These are phyloP conservation scores for Hesperophylax magnus DNA, from an alignment of 1,140 invertebrate genomes.

Conservation along the genomic window DNA sequence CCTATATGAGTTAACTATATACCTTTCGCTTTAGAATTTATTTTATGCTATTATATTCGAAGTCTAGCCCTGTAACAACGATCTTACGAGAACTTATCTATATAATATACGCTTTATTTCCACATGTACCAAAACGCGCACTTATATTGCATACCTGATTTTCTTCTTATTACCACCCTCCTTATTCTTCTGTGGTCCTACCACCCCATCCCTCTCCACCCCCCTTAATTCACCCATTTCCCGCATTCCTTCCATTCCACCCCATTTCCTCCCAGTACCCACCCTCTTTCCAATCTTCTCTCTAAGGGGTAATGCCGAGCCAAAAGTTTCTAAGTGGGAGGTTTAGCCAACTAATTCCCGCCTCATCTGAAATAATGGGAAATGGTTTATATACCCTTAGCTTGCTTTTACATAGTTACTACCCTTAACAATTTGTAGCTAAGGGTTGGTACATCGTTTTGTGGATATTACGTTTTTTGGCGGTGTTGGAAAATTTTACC, in stretches of 20 bases:
- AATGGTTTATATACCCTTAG: not conserved
- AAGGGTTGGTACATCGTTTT: too few species aligned
- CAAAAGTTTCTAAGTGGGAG: conserved; percentile 32
- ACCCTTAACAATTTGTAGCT: too few species aligned
- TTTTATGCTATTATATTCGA: not conserved
- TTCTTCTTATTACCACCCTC: not conserved
- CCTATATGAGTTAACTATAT: too few species aligned
- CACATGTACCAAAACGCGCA: not conserved
- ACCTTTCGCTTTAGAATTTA: too few species aligned
- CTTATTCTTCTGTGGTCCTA: not conserved
- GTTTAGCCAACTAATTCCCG: conserved; percentile 29
- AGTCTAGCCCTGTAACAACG: not conserved
- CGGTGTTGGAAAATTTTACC: too few species aligned
- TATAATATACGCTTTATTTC: not conserved
- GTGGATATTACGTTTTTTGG: too few species aligned
- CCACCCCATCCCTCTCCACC: not conserved
- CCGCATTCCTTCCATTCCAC: not conserved
- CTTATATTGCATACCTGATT: not conserved
- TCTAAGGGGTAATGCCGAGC: not conserved
- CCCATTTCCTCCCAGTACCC: not conserved
- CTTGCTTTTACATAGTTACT: not conserved
- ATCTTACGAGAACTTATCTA: not conserved
- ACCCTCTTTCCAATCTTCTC: not conserved
- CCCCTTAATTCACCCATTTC: too few species aligned
- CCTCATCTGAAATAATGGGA: conserved; percentile 26